Conservation (phyloP, 1,140 invertebrate genomes). For the Hestina assimilis region DNA sequence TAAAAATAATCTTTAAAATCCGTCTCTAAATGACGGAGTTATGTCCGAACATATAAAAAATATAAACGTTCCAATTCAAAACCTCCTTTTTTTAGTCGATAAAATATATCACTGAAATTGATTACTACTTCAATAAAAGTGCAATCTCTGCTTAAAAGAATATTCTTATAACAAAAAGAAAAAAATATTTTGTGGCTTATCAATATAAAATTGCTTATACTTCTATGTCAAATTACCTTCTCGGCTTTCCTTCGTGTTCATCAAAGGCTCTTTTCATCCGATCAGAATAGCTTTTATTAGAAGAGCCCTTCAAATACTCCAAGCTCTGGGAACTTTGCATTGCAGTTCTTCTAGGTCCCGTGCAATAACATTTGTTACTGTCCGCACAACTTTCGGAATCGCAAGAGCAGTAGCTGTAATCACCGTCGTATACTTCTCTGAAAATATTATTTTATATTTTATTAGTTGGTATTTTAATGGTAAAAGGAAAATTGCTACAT, state of each 20-base stretch:
- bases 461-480: background rate
- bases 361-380: constrained; percentile 93
- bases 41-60: too few species aligned
- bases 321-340: constrained; percentile 79
- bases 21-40: too few species aligned
- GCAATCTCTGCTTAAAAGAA: too few species aligned
- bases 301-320: constrained; percentile 77
- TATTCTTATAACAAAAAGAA: too few species aligned
- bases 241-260: constrained; percentile 47
- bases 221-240: constrained; percentile 50
- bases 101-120: too few species aligned
- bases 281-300: constrained; percentile 72
- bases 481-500: too few species aligned
- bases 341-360: constrained; percentile 57
- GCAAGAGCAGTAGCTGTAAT: constrained; percentile 83
- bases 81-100: too few species aligned
- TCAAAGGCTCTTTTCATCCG: constrained; percentile 52
- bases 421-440: constrained; percentile 71
- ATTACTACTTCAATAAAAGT: too few species aligned
- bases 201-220: too few species aligned
- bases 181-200: background rate
- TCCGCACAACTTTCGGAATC: constrained; percentile 92
- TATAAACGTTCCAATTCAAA: too few species aligned
- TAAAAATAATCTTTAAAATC: too few species aligned
- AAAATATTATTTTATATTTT: constrained; percentile 28